A percentile compares a stretch with the other conserved stretches of the same genome.
phyloP scores from a whole-genome alignment of 2,797 vertebrate species.

The Paratrypauchen microcephalus region DNA sequence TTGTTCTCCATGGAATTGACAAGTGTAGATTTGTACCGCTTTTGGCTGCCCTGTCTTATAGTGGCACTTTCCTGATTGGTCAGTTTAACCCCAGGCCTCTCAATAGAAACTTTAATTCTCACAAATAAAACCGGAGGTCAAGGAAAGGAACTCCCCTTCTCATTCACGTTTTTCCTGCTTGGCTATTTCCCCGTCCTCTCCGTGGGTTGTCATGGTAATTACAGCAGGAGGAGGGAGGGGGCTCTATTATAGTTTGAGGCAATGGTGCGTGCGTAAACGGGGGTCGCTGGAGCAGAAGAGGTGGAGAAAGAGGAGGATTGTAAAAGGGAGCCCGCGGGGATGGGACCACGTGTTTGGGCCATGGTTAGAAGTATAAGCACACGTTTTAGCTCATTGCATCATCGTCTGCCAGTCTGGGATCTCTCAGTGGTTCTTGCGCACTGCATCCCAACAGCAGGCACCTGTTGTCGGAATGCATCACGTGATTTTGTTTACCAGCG shows the following conservation, averaged over 20 bases:
- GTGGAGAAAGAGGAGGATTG: conserved; percentile 47
- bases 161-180: conserved; percentile 48
- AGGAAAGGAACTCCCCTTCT: conserved; percentile 56
- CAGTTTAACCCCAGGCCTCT: conserved; percentile 47
- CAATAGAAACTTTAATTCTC: conserved; percentile 37
- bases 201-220: conserved; percentile 81
- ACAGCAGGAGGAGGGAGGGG: conserved; percentile 51
- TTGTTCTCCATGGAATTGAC: neutral
- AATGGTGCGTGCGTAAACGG: conserved; percentile 71
- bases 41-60: neutral
- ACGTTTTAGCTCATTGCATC: conserved; percentile 64
- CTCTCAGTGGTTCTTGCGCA: conserved; percentile 35
- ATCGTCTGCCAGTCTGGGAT: conserved; percentile 49
- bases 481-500: conserved; percentile 17
- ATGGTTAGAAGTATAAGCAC: conserved; percentile 52
- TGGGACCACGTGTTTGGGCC: conserved; percentile 64
- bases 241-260: conserved; percentile 65
- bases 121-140: conserved; percentile 55
- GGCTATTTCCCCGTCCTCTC: conserved; percentile 24
- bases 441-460: conserved; percentile 33
- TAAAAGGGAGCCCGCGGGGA: conserved; percentile 59
- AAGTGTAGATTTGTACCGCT: neutral
- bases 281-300: conserved; percentile 68
- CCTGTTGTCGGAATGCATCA: conserved; percentile 44
- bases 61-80: conserved; percentile 25